phyloP scores from a whole-genome alignment of 2,888 invertebrate species.

The Microctonus hyperodae region DNA sequence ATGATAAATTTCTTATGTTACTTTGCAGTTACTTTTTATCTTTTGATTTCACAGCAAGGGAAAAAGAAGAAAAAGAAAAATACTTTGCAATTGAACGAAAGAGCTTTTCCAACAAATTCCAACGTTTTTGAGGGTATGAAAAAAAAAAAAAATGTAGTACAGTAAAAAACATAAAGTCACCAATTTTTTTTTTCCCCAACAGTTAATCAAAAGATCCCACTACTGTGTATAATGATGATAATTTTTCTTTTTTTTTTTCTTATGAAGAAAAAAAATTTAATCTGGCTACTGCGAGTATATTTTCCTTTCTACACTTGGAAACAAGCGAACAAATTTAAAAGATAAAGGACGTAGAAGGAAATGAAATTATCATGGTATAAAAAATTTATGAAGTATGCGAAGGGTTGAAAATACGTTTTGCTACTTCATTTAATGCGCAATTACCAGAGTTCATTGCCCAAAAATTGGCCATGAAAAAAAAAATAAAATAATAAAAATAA shows the following conservation, averaged over 20 bases:
- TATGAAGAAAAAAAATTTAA: not conserved
- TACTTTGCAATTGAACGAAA: conserved; percentile 31
- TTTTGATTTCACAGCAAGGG: not conserved
- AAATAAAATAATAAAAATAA: conserved; percentile 8
- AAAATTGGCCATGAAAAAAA: conserved; percentile 20
- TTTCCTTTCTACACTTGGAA: conserved; percentile 9
- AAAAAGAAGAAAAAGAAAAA: no score
- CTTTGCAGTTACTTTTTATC: conserved; percentile 6
- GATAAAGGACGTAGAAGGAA: not conserved
- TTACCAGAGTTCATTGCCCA: conserved; percentile 24
- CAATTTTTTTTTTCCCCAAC: no score
- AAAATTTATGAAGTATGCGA: not conserved
- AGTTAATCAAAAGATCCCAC: not conserved
- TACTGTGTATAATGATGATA: no score
- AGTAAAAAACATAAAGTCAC: no score
- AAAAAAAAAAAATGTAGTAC: not conserved
- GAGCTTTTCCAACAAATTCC: conserved; percentile 48
- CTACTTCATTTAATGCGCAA: conserved; percentile 5
- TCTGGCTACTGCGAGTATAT: not conserved
- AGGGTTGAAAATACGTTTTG: conserved; percentile 1
- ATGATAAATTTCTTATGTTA: conserved; percentile 41
- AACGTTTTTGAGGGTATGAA: conserved; percentile 46
- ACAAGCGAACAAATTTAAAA: not conserved
- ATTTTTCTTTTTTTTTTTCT: not conserved
- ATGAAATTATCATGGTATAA: not conserved